Base-by-base conservation (phyloP, 2,888 invertebrate genomes). In the Lysandra coridon region DNA sequence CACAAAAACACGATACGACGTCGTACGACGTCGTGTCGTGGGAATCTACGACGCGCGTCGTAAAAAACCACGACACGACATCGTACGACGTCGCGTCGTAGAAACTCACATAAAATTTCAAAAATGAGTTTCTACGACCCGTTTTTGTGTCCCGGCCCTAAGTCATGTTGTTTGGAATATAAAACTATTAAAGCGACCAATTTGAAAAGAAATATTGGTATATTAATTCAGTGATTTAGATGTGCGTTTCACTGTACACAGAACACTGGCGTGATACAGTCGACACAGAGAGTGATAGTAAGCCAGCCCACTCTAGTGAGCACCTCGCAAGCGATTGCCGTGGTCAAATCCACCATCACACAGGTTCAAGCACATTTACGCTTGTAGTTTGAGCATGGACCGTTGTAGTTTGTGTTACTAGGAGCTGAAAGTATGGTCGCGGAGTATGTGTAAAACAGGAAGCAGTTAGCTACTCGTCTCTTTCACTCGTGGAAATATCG, bases 191-290 rank as follows among this genome's bases (percentile, higher is more conserved):
- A 37, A 37, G 57, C 57, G 57, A 57, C 17, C 17, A 2, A 64
- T n/a, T n/a, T n/a, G n/a, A n/a, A n/a, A n/a, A n/a, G n/a, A n/a
- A n/a, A n/a, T n/a, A n/a, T 64, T 64, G 64, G 23, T 30, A 30
- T 64, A 30, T 6, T 60, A 6, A 62, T 30, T 33, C 40, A 57
- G 37, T 40, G 60, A 40, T 62, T 23, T 4, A 37, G 33, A 62
- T 23, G 37, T 78, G 2, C 53, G 12, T 78, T 78, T 69, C 14
- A 30, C 44, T 69, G 64, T 74, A 85, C 83, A 85, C 92, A 94
- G 94, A 94, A 93, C 83, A 87, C 93, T 73, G 94, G 93, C 82
- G 93, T 95, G 87, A 93, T 95, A 85, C 94, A 95, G 85, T 89
- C 93, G 77, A 87, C 92, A 73, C 94, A 94, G 87, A 90, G 94